Conservation (phyloP, 2,113 vertebrate genomes). For the Eulacestoma nigropectus region DNA sequence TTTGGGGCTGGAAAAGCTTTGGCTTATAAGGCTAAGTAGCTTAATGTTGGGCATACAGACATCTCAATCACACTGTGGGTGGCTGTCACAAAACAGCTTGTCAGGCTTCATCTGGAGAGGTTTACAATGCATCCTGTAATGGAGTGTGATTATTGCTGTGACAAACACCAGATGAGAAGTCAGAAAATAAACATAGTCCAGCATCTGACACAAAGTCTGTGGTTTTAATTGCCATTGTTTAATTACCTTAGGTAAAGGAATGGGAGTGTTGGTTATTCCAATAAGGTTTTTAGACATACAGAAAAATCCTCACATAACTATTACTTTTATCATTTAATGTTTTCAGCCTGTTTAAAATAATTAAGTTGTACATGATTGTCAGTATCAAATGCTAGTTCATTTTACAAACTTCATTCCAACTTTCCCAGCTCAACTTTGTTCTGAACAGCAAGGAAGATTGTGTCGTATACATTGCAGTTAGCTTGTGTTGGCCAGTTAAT, state of each 20-base stretch:
- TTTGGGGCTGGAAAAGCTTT: slow-evolving; percentile 4
- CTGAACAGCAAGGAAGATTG: background rate
- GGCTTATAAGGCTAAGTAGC: slow-evolving; percentile 9
- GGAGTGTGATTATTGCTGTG: background rate
- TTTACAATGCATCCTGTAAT: background rate
- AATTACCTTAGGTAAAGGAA: background rate
- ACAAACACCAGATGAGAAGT: background rate
- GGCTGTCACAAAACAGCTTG: background rate
- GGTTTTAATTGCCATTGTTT: background rate
- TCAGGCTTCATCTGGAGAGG: background rate
- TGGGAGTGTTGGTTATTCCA: background rate
- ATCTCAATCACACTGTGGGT: background rate
- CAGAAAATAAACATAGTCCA: background rate
- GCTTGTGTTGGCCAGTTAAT: background rate
- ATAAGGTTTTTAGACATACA: background rate
- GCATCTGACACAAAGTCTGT: background rate
- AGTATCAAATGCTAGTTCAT: background rate
- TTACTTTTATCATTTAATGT: background rate
- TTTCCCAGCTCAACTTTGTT: background rate
- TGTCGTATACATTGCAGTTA: background rate
- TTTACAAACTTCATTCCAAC: background rate
- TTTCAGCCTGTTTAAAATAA: background rate
- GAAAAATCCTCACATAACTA: background rate
- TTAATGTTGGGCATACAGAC: slow-evolving; percentile 6
- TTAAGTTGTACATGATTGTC: background rate